These are phyloP conservation scores for Drosophila atripex DNA, from an alignment of 2,888 invertebrate species.

Conservation along the genomic window DNA sequence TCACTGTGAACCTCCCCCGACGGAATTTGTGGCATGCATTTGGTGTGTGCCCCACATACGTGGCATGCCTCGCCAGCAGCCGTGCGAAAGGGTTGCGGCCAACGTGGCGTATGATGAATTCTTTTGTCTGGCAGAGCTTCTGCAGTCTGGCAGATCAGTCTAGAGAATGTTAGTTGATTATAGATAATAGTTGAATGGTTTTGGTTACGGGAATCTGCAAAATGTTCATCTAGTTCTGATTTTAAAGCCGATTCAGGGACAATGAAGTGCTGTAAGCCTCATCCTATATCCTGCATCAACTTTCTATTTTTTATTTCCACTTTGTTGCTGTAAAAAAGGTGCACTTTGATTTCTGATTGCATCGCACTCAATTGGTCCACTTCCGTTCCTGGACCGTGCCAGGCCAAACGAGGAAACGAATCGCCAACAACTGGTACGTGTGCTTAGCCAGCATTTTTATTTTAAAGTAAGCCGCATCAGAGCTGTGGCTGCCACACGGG, in stretches of 20 bases:
- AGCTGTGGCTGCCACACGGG: conserved; percentile 12
- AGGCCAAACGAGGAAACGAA: background rate
- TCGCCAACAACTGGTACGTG: conserved; percentile 25
- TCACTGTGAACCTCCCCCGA: conserved; percentile 13
- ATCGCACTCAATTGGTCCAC: conserved; percentile 51
- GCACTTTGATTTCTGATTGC: conserved; percentile 53
- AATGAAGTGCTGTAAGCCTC: background rate
- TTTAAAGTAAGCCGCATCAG: conserved; percentile 42
- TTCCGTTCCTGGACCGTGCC: conserved; percentile 45
- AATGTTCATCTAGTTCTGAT: conserved; percentile 17
- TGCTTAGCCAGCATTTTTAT: conserved; percentile 30
- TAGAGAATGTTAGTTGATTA: conserved; percentile 25
- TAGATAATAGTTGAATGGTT: conserved; percentile 5
- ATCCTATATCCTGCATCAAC: background rate
- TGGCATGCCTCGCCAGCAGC: conserved; percentile 56
- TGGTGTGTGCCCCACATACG: conserved; percentile 52
- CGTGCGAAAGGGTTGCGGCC: conserved; percentile 48
- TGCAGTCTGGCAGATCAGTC: conserved; percentile 25
- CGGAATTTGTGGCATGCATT: conserved; percentile 51
- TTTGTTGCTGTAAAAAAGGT: conserved; percentile 10
- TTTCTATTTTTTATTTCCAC: background rate
- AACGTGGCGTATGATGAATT: conserved; percentile 77
- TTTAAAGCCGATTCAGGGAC: background rate
- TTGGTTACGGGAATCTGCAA: background rate
- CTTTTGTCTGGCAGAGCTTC: conserved; percentile 47